These are phyloP conservation scores for Hexactinellida sp. DNA, from an alignment of 37 sponge, comb jelly and placozoan species.

Conservation along the genomic window DNA sequence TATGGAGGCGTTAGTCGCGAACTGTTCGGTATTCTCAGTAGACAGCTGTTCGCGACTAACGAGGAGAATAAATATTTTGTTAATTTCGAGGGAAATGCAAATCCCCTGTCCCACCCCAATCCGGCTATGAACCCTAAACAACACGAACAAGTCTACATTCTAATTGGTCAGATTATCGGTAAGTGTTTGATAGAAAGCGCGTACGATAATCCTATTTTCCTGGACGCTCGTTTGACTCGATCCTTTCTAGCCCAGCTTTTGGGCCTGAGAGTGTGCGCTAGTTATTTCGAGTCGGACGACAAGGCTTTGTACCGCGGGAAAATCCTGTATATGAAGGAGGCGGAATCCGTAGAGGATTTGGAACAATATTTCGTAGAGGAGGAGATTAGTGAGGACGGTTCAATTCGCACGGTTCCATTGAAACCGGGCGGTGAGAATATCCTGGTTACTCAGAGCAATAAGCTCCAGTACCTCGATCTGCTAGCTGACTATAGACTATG, in stretches of 20 bases:
- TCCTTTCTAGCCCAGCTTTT: conserved; percentile 86
- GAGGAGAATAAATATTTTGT: neutral
- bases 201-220: conserved; percentile 28
- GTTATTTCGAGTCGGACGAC: conserved; percentile 80
- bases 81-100: neutral
- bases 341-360: conserved; percentile 27
- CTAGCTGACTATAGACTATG: conserved; percentile 62
- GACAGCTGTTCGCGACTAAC: neutral
- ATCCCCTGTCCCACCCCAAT: neutral
- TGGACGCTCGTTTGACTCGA: conserved; percentile 71
- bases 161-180: conserved; percentile 60
- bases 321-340: conserved; percentile 59
- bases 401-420: conserved; percentile 43
- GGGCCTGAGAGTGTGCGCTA: conserved; percentile 64
- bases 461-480: conserved; percentile 59
- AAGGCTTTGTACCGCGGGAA: conserved; percentile 69
- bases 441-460: conserved; percentile 76
- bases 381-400: conserved; percentile 20
- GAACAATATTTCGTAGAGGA: conserved; percentile 85
- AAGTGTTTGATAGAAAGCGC: conserved; percentile 82
- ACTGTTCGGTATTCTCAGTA: neutral
- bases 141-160: neutral
- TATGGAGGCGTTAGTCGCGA: neutral
- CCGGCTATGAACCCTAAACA: neutral
- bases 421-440: conserved; percentile 52